Base-by-base conservation (phyloP, 2,888 invertebrate species). In the Scaptomyza flava region DNA sequence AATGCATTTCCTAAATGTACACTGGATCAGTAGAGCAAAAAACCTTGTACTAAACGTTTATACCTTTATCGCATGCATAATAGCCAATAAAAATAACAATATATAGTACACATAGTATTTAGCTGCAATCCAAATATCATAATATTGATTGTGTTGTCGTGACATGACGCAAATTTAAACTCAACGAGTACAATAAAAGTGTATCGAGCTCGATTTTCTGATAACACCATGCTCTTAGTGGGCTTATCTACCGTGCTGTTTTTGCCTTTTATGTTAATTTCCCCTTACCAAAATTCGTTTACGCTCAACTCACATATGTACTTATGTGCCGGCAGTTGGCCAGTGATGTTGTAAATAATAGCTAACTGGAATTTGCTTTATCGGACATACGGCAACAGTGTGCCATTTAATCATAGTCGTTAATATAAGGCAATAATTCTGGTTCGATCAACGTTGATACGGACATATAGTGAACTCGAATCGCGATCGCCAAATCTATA, bases 401-500 rank as follows among this genome's bases (percentile, higher is more conserved):
- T 52, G 68, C 50, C 68, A 67, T 78, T 79, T 86, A 82, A 81
- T 77, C 74, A 41, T 68, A 45, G 67, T 54, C 52, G 64, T 68
- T 73, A 79, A 82, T 85, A 82, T 76, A 80, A 71, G 73, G 75
- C 68, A 72, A 84, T 84, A 84, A 79, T 52, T 46, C 58, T 60
- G 36, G 31, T 45, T 57, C 57, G 50, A 36, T 38, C 33, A 52
- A 54, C 20, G 6, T 30, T 52, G 76, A 79, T 79, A 79, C 33
- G 63, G 27, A 20, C 42, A n/a, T 30, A 54, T 34, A 14, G 3
- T 46, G 56, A 31, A 54, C 45, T 58, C 17, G 17, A 41, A 58
- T 57, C 62, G 67, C 64, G 67, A 46, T 38, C 54, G 54, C 30
- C 41, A 68, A 90, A 72, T 87, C 89, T 89, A 90, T 90, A 90